Percentiles rank a stretch among this genome's conserved stretches.
Evolutionary conservation across 2,888 invertebrate genomes (phyloP).

Genomic region (Pristionchus maxplancki): DNA sequence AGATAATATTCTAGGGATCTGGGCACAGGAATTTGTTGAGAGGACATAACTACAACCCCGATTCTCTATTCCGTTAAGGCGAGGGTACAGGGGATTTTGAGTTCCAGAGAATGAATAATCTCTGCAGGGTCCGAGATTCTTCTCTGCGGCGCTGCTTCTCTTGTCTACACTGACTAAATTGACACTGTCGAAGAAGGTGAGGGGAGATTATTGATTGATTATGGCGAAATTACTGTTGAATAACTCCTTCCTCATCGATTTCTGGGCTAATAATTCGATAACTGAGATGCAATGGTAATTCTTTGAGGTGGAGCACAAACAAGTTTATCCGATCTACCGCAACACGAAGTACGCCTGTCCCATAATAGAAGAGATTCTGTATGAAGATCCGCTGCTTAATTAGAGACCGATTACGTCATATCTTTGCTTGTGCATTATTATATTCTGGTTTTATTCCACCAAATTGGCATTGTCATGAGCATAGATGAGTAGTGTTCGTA

Average conservation of each 20-base stretch:
- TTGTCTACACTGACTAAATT: neutral
- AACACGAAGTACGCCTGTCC: neutral
- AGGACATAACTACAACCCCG: too few species aligned
- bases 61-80: too few species aligned
- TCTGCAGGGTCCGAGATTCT: constrained; percentile 17
- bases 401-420: neutral
- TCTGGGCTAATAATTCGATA: too few species aligned
- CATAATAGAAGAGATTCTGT: constrained; percentile 25
- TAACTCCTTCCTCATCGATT: too few species aligned
- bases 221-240: too few species aligned
- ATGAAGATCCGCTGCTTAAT: neutral
- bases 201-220: constrained; percentile 28
- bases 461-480: neutral
- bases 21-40: neutral
- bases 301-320: neutral
- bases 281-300: neutral
- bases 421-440: neutral
- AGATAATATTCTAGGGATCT: neutral
- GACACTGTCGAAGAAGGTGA: constrained; percentile 3
- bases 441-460: neutral
- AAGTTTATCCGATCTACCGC: neutral
- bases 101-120: too few species aligned
- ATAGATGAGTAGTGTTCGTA: neutral
- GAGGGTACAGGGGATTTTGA: too few species aligned
- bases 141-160: neutral